These are phyloP conservation scores for Ictidomys tridecemlineatus DNA, from an alignment of 2,113 vertebrate genomes.

Conservation along the genomic window DNA sequence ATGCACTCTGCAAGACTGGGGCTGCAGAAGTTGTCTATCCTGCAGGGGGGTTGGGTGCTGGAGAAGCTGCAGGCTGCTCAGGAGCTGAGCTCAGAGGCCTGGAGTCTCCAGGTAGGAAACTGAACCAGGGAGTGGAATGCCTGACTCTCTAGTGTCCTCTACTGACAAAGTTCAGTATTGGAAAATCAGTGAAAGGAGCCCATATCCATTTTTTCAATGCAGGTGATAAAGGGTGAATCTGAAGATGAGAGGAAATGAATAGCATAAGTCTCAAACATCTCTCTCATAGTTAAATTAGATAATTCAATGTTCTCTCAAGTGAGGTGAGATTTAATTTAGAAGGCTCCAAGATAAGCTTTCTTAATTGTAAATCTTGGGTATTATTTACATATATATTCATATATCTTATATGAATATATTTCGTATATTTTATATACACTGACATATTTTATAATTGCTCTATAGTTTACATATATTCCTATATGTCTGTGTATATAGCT, in stretches of 20 bases:
- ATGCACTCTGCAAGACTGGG: fast-evolving
- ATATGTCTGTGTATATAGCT: not conserved
- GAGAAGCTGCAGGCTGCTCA: not conserved
- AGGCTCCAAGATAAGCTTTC: not conserved
- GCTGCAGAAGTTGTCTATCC: not conserved
- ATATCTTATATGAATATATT: too few relatives aligned
- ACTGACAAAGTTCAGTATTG: not conserved
- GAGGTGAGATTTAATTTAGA: not conserved
- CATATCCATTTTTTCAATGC: not conserved
- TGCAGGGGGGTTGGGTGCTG: not conserved
- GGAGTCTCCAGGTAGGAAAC: not conserved
- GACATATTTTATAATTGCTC: too few relatives aligned
- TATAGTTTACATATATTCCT: too few relatives aligned
- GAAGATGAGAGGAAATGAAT: not conserved
- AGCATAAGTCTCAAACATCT: not conserved
- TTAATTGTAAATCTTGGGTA: too few relatives aligned
- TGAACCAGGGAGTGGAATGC: not conserved
- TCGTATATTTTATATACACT: too few relatives aligned
- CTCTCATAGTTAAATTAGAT: not conserved
- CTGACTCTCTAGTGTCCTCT: not conserved
- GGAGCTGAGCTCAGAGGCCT: not conserved
- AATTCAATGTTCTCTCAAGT: not conserved
- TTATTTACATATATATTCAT: not conserved
- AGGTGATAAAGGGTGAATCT: not conserved
- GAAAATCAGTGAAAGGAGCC: not conserved